Conservation (phyloP, 2,797 vertebrate genomes). For the Sebastes ruberrimus region DNA sequence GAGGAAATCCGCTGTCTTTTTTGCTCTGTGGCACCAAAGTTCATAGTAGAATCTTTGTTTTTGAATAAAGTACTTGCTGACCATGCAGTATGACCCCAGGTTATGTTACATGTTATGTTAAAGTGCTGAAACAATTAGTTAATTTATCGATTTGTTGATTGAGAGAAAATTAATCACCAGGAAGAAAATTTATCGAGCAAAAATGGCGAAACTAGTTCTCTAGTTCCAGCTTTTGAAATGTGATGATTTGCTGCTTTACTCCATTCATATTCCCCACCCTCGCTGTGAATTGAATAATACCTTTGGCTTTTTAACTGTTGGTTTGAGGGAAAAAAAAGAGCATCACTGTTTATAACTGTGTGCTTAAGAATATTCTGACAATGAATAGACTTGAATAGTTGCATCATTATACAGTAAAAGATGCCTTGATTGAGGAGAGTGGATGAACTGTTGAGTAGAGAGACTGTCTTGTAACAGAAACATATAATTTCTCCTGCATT, state of each 20-base stretch:
- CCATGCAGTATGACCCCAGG: not conserved
- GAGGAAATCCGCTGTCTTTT: too few species aligned
- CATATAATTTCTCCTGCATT: not conserved
- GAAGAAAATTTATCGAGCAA: not conserved
- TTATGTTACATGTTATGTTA: not conserved
- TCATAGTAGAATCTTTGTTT: not conserved
- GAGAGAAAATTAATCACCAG: not conserved
- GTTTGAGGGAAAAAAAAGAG: too few species aligned
- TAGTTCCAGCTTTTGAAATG: not conserved
- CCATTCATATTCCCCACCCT: not conserved
- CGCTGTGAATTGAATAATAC: not conserved
- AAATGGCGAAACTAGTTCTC: rapidly evolving
- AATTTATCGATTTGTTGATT: not conserved
- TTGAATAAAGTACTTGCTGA: not conserved
- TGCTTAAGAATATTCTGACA: not conserved
- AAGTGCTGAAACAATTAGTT: not conserved
- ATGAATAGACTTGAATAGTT: not conserved
- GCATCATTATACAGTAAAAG: not conserved
- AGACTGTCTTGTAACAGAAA: not conserved
- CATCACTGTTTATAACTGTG: too few species aligned
- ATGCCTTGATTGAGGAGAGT: not conserved
- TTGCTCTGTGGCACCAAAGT: not conserved
- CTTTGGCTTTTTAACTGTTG: not conserved
- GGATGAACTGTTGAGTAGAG: not conserved
- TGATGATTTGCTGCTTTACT: not conserved